A percentile compares a stretch with the other conserved stretches of the same genome.
These are phyloP conservation scores for Steatornis caripensis DNA, from an alignment of 2,113 vertebrate species.

Conservation along the genomic window DNA sequence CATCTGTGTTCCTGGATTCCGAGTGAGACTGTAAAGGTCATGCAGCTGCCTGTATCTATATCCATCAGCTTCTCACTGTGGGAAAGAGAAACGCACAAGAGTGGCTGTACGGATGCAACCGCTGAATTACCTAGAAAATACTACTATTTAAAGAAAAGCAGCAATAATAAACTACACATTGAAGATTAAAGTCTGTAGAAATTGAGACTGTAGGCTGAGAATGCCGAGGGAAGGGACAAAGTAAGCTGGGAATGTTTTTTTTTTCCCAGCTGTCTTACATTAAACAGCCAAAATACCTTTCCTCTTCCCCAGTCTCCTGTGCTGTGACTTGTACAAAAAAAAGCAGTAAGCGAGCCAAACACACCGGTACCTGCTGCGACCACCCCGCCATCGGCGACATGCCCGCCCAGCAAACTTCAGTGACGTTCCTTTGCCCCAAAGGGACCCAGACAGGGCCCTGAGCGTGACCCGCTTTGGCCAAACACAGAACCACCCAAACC, in stretches of 20 bases:
- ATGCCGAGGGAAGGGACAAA: background rate
- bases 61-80: background rate
- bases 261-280: background rate
- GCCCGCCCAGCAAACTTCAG: background rate
- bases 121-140: background rate
- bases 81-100: background rate
- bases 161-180: background rate
- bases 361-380: background rate
- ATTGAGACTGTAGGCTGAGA: background rate
- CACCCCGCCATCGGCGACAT: rapidly evolving
- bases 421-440: background rate
- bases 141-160: background rate
- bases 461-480: background rate
- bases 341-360: rapidly evolving
- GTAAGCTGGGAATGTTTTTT: background rate
- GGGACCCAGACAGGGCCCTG: background rate
- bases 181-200: background rate
- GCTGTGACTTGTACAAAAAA: rapidly evolving
- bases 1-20: rapidly evolving
- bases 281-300: background rate
- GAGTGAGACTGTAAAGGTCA: background rate
- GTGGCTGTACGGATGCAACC: background rate
- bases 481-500: background rate
- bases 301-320: background rate
- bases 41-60: background rate